A percentile compares a stretch with the other conserved stretches of the same genome.
These are phyloP conservation scores for Lutjanus campechanus DNA, from an alignment of 2,797 vertebrate species.

Conservation along the genomic window DNA sequence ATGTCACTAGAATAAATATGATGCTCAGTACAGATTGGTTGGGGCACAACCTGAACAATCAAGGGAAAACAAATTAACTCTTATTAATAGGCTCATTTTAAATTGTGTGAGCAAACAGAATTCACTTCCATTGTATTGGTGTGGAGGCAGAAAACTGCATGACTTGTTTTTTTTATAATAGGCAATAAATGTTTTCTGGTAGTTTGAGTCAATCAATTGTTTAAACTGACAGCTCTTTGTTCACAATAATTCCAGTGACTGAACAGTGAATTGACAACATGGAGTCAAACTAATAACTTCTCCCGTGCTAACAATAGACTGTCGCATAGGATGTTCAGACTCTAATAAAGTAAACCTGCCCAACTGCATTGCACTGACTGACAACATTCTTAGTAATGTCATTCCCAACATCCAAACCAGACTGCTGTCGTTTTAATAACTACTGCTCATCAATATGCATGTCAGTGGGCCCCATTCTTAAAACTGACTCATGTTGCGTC, in stretches of 20 bases:
- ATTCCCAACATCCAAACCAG: background rate
- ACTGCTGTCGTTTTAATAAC: constrained; percentile 13
- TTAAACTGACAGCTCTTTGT: background rate
- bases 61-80: background rate
- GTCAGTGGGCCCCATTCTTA: constrained; percentile 23
- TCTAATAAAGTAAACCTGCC: constrained; percentile 46
- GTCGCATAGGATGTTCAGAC: background rate
- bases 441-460: constrained; percentile 40
- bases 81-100: background rate
- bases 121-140: background rate
- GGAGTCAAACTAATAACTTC: background rate
- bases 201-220: background rate
- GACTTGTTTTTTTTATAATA: background rate
- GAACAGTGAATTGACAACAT: background rate
- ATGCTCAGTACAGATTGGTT: background rate
- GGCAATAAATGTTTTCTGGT: background rate
- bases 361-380: constrained; percentile 41
- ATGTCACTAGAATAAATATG: background rate
- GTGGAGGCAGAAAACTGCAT: background rate
- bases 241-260: background rate
- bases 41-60: background rate
- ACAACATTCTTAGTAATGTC: constrained; percentile 1
- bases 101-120: background rate
- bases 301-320: constrained; percentile 14
- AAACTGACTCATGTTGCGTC: constrained; percentile 45